Evolutionary conservation across 2,113 vertebrate species (phyloP).

Genomic region (Buteo buteo): DNA sequence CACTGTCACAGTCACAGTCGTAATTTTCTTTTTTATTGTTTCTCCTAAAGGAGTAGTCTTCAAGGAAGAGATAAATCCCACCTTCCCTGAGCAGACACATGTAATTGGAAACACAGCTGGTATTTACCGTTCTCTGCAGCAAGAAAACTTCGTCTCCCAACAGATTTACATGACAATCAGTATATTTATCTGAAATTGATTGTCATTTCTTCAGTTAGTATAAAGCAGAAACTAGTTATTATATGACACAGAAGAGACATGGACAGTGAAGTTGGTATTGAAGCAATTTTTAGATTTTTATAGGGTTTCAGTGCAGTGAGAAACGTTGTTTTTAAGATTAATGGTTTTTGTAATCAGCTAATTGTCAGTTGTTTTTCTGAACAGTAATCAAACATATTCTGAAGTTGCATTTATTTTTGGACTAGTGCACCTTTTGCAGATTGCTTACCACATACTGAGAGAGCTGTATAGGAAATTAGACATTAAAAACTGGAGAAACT

Average conservation of each 20-base stretch:
- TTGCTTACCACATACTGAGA: background rate
- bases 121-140: conserved; percentile 11
- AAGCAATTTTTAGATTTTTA: background rate
- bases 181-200: background rate
- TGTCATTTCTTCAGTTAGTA: background rate
- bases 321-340: background rate
- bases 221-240: background rate
- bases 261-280: background rate
- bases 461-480: background rate
- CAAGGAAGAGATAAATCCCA: background rate
- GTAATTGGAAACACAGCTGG: background rate
- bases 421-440: background rate
- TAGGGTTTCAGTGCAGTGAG: background rate
- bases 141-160: background rate
- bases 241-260: background rate
- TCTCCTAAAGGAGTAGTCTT: background rate
- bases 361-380: background rate
- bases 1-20: background rate
- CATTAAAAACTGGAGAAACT: background rate
- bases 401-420: background rate
- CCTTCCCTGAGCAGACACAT: background rate
- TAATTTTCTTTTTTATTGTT: background rate
- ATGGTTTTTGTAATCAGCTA: background rate
- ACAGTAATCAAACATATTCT: background rate
- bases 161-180: background rate